Conservation (phyloP, 2,888 invertebrate genomes). For the Chirona hameri region DNA sequence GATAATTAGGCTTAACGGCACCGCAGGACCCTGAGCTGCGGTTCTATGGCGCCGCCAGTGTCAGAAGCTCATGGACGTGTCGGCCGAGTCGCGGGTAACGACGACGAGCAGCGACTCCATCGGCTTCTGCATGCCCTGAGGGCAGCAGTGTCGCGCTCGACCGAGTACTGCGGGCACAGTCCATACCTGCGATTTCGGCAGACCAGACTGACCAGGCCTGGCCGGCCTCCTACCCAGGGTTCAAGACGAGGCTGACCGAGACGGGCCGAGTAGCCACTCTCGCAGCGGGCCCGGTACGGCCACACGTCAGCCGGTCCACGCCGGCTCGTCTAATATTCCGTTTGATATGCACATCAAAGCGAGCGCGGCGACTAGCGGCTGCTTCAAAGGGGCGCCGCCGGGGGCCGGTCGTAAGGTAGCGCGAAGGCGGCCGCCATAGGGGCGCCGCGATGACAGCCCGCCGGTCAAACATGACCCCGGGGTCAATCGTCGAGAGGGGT, state of each 20-base stretch:
- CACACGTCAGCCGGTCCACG: neutral
- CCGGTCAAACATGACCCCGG: neutral
- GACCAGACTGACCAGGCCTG: no score
- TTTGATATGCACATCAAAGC: slow-evolving; percentile 23
- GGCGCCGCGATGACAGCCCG: neutral
- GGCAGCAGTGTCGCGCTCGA: no score
- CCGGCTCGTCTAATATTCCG: slow-evolving; percentile 25
- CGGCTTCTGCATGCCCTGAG: no score
- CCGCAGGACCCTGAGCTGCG: neutral
- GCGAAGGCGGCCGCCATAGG: neutral
- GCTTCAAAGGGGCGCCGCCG: slow-evolving; percentile 2
- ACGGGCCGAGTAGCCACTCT: neutral
- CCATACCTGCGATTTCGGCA: no score
- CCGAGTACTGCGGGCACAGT: no score
- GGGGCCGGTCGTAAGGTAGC: neutral
- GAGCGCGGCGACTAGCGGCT: neutral
- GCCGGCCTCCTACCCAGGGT: no score
- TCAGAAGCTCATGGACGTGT: neutral
- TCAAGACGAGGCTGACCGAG: no score
- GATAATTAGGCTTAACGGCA: neutral
- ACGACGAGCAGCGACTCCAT: no score
- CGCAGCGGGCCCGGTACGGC: neutral
- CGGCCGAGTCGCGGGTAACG: no score
- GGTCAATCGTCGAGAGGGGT: neutral
- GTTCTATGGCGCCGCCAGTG: no score